These are phyloP conservation scores for Ficedula albicollis DNA, from an alignment of 2,797 vertebrate species.

Conservation along the genomic window DNA sequence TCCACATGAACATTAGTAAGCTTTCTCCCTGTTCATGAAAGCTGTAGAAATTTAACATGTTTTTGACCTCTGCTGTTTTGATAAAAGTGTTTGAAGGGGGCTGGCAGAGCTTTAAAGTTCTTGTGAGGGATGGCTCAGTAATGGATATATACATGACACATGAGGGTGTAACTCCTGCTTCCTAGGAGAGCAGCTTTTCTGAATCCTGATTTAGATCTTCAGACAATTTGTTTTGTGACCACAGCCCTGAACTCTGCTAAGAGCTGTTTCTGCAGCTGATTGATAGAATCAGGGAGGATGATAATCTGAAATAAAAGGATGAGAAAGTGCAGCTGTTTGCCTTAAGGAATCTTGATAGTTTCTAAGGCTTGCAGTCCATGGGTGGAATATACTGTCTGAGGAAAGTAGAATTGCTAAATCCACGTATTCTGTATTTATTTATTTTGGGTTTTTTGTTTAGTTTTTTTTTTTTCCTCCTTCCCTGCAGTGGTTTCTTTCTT, in stretches of 20 bases:
- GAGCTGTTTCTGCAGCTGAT: not conserved
- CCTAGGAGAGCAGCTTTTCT: not conserved
- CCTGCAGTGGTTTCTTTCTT: not conserved
- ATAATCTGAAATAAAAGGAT: not conserved
- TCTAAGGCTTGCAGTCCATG: not conserved
- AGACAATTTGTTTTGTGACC: not conserved
- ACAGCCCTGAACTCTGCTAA: not conserved
- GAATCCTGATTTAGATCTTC: not conserved
- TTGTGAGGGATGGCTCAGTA: not conserved
- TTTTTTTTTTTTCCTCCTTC: not conserved
- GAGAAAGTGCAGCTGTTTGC: not conserved
- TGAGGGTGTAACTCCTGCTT: not conserved
- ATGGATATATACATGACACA: not conserved
- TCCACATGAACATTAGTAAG: not conserved
- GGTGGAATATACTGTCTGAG: not conserved
- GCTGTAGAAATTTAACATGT: not conserved
- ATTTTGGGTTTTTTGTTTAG: rapidly evolving
- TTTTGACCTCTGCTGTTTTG: not conserved
- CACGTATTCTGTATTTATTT: not conserved
- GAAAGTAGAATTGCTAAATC: not conserved
- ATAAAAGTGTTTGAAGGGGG: not conserved
- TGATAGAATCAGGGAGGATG: not conserved
- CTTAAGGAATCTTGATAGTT: not conserved
- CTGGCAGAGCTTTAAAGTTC: not conserved
- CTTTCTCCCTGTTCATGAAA: not conserved